phyloP scores from a whole-genome alignment of 2,888 invertebrate genomes.

The Caenorhabditis wallacei region DNA sequence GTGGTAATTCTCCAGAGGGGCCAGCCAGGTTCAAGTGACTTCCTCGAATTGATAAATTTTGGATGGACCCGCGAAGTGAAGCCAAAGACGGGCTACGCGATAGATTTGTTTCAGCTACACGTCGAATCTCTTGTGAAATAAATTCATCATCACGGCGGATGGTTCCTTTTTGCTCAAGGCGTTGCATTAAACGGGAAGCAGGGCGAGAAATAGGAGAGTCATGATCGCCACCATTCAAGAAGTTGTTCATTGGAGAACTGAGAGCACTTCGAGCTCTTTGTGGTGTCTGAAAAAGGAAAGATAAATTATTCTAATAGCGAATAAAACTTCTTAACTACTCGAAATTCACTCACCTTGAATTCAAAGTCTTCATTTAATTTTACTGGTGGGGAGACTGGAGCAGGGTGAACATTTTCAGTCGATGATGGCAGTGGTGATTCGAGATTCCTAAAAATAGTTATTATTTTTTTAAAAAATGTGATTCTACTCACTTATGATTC shows the following conservation, averaged over 20 bases:
- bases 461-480: background rate
- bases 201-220: conserved; percentile 19
- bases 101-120: conserved; percentile 53
- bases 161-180: conserved; percentile 57
- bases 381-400: conserved; percentile 10
- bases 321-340: too few relatives aligned
- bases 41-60: conserved; percentile 42
- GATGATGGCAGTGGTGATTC: conserved; percentile 51
- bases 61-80: conserved; percentile 45
- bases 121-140: conserved; percentile 48
- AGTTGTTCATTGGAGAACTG: conserved; percentile 45
- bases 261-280: conserved; percentile 53
- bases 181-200: conserved; percentile 42
- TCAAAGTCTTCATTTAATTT: conserved; percentile 21
- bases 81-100: conserved; percentile 54
- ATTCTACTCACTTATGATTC: conserved; percentile 53
- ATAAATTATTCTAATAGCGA: too few relatives aligned
- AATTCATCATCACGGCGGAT: conserved; percentile 36
- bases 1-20: conserved; percentile 45
- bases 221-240: conserved; percentile 38
- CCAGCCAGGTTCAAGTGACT: conserved; percentile 50
- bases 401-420: conserved; percentile 57
- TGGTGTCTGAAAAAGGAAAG: conserved; percentile 35
- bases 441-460: conserved; percentile 31
- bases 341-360: conserved; percentile 8